These are phyloP conservation scores for Donacobius atricapilla DNA, from an alignment of 2,113 vertebrate genomes.

Conservation along the genomic window DNA sequence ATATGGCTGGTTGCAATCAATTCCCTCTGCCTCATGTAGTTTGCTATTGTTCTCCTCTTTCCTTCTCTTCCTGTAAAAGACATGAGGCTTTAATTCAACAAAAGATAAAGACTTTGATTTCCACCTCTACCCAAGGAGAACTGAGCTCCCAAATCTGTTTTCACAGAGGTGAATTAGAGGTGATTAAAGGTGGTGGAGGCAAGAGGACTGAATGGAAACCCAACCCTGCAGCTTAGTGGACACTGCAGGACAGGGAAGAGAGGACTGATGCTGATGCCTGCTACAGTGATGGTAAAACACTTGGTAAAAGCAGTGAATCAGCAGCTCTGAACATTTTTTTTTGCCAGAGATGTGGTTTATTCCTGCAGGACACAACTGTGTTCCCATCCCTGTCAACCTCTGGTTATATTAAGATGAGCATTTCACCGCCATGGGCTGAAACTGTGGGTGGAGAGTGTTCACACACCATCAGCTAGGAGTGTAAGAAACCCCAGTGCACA, in stretches of 20 bases:
- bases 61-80: neutral
- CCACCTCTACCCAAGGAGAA: neutral
- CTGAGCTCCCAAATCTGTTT: neutral
- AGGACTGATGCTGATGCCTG: neutral
- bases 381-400: neutral
- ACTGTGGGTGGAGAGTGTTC: accelerated
- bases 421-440: neutral
- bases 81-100: neutral
- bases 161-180: neutral
- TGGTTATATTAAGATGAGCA: neutral
- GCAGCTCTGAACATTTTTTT: neutral
- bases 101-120: neutral
- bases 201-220: neutral
- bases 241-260: neutral
- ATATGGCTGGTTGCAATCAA: conserved; percentile 46
- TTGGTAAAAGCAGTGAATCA: neutral
- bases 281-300: neutral
- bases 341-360: neutral
- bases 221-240: neutral
- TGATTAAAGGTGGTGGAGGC: neutral
- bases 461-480: neutral
- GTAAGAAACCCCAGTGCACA: neutral
- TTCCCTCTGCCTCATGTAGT: neutral
- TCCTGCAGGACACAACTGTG: neutral
- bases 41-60: neutral